Base-by-base conservation (phyloP, 2,888 invertebrate genomes). In the Ochropleura plecta region DNA sequence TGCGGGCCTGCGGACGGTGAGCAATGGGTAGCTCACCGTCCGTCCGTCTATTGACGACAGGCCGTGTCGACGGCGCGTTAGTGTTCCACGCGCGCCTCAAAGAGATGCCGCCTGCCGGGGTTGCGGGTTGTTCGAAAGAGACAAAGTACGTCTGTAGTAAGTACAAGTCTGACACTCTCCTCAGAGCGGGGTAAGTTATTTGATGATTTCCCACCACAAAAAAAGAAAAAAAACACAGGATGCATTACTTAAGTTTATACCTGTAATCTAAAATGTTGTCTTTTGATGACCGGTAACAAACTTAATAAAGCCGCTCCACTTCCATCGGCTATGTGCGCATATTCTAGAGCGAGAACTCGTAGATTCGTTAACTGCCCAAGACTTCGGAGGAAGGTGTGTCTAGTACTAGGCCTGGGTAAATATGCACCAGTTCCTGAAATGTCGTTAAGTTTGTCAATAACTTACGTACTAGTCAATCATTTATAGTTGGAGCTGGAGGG, bases 211-310 rank as follows among this genome's bases (percentile, higher is more conserved):
- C 30, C 30, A 30, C 30, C 30, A 30, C 30, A 30, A 30, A 30
- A 30, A 30, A 30, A 30, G 3, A 30, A 30, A 30, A 46, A 46
- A 10, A 46, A 46, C 10, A 46, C 3, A 10, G 46, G 46, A 46
- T 1, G 46, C 12, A 46, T 10, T 9, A 9, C 9, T 3, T 10
- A 46, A 46, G 9, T 48, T 1, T 40, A 40, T 73, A 95, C 96
- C 92, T 96, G 96, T 60, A 96, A 88, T 30, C 93, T 89, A 79
- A 96, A 96, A 81, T 93, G 93, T 10, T 94, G 90, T 48, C 92
- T 89, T 75, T 92, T 94, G 44, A 96, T 73, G 0, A 96, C 86
- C 0, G 95, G 93, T 60, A 95, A 76, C 5, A 96, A 88, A 0
- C 92, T 87, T 14, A 95, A 67, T 2, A 96, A 81, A 0, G 94